Conservation (phyloP, 2,797 vertebrate species). For the Cygnus olor region DNA sequence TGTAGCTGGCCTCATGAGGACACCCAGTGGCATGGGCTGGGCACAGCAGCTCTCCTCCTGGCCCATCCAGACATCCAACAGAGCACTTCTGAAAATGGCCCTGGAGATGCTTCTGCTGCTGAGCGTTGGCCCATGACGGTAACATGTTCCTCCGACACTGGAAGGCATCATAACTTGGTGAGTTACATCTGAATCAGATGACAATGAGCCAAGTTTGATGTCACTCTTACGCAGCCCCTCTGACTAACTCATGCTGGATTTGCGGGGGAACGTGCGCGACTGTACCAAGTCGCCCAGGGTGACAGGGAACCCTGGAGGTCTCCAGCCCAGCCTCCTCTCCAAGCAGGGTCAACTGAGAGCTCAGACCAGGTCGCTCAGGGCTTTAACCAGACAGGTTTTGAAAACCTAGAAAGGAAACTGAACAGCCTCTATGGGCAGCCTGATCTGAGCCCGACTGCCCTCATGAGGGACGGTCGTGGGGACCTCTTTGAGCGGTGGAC, state of each 20-base stretch:
- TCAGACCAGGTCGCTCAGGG: background rate
- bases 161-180: fast-evolving
- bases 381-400: background rate
- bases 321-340: background rate
- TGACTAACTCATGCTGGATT: background rate
- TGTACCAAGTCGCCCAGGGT: background rate
- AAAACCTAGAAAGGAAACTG: background rate
- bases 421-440: background rate
- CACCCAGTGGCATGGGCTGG: fast-evolving
- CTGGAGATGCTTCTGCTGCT: background rate
- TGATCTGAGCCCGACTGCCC: background rate
- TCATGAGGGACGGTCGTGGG: background rate
- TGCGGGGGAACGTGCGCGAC: background rate
- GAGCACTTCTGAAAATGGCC: background rate
- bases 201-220: background rate
- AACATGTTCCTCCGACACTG: background rate
- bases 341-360: background rate
- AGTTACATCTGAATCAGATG: background rate
- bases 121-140: background rate
- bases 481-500: background rate
- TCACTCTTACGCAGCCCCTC: background rate
- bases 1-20: background rate
- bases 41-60: background rate
- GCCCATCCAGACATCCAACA: fast-evolving
- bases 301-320: background rate